Conservation (phyloP, 2,797 vertebrate genomes). For the Buphagus erythrorhynchus region DNA sequence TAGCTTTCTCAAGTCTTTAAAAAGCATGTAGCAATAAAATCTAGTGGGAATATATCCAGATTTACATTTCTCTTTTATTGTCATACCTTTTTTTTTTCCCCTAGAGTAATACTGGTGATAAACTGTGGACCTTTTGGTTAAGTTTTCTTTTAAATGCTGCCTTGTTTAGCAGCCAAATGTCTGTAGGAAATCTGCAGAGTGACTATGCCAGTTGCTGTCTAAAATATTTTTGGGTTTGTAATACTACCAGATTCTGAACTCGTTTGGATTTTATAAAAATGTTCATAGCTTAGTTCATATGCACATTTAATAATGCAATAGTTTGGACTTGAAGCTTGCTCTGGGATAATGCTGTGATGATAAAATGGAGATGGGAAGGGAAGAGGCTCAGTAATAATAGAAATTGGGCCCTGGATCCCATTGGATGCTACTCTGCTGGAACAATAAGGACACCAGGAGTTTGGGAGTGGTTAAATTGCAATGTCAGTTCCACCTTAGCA, state of each 20-base stretch:
- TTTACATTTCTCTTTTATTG: not conserved
- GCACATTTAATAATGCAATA: not conserved
- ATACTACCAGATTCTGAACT: not conserved
- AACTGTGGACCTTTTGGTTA: not conserved
- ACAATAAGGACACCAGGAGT: not conserved
- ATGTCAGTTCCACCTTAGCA: not conserved
- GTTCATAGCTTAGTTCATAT: not conserved
- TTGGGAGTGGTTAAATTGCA: not conserved
- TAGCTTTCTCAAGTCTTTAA: conserved; percentile 1
- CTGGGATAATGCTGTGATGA: not conserved
- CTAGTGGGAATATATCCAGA: not conserved
- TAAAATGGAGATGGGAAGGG: not conserved
- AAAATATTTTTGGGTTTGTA: not conserved
- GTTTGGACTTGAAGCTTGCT: not conserved
- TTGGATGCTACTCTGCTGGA: not conserved
- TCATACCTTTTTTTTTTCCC: not conserved
- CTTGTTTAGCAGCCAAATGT: not conserved
- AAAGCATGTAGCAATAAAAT: not conserved
- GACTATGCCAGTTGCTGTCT: not conserved
- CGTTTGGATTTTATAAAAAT: not conserved
- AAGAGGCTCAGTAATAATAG: not conserved
- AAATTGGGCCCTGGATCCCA: not conserved
- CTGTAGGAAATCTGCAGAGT: not conserved
- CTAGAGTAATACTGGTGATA: not conserved
- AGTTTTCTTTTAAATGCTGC: not conserved